A percentile compares a stretch with the other conserved stretches of the same genome.
Conservation (phyloP, 2,888 invertebrate species). For the Neoscelio sp. region DNA sequence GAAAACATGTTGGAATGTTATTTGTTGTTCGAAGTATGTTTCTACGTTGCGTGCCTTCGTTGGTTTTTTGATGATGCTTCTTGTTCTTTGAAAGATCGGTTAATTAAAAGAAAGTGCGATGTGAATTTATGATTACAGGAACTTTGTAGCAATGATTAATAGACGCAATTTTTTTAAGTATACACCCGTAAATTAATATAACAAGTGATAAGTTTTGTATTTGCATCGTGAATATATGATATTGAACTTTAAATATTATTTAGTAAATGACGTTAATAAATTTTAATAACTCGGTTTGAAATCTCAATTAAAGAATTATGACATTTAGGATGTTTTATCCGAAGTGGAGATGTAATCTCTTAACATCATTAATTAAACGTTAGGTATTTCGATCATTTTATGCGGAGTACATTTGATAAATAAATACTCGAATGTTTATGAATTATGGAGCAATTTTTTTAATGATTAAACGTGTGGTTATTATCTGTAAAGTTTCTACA, state of each 20-base stretch:
- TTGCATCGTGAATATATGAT: slow-evolving; percentile 13
- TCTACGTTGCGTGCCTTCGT: no score
- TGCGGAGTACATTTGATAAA: background rate
- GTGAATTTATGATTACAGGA: no score
- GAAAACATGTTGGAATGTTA: background rate
- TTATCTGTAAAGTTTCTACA: no score
- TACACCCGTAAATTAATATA: no score
- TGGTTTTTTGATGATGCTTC: no score
- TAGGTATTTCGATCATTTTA: no score
- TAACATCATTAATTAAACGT: slow-evolving; percentile 18
- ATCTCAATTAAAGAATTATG: slow-evolving; percentile 29
- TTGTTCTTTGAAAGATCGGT: no score
- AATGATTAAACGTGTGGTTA: no score
- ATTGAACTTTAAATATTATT: slow-evolving; percentile 33
- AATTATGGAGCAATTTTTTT: background rate
- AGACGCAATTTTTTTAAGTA: no score
- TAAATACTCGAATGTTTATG: background rate
- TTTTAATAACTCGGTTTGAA: slow-evolving; percentile 47
- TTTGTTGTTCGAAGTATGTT: slow-evolving; percentile 1
- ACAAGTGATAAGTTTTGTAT: no score
- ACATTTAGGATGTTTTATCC: slow-evolving; percentile 25
- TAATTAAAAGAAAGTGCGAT: no score
- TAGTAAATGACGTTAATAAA: slow-evolving; percentile 19
- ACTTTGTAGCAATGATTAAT: no score
- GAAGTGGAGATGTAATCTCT: slow-evolving; percentile 30